A percentile compares a stretch with the other conserved stretches of the same genome.
These are phyloP conservation scores for Timema cristinae DNA, from an alignment of 2,888 invertebrate genomes.

Conservation along the genomic window DNA sequence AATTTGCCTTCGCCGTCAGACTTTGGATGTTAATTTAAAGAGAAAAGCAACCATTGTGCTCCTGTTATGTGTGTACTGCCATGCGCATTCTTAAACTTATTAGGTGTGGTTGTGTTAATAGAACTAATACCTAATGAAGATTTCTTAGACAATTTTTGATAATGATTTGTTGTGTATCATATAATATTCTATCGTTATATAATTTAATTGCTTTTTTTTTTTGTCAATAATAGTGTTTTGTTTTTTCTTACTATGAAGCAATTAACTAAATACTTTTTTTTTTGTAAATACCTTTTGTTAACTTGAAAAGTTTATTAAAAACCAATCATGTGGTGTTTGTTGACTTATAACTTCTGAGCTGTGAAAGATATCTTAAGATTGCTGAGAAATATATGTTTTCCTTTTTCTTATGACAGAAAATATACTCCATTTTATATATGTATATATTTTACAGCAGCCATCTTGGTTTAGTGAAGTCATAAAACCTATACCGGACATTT, in stretches of 20 bases:
- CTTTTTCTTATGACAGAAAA: not conserved
- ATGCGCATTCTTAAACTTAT: too few species aligned
- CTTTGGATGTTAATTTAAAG: too few species aligned
- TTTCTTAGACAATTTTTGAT: not conserved
- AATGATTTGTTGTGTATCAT: not conserved
- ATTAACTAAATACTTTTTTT: not conserved
- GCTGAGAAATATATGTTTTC: too few species aligned
- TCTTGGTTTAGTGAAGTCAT: too few species aligned
- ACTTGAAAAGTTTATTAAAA: not conserved
- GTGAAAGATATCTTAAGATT: not conserved
- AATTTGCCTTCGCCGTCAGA: too few species aligned
- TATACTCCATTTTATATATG: not conserved
- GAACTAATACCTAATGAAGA: not conserved
- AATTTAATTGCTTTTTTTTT: not conserved
- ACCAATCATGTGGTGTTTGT: not conserved
- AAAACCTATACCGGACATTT: too few species aligned
- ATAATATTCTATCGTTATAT: not conserved
- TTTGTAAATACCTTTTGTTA: not conserved
- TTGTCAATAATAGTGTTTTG: not conserved
- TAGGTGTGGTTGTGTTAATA: too few species aligned
- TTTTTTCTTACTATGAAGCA: not conserved
- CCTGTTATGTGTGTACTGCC: too few species aligned
- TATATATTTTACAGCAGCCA: not conserved
- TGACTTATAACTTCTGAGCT: not conserved
- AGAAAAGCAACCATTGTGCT: too few species aligned